Base-by-base conservation (phyloP, 2,113 vertebrate genomes). In the Aviceda subcristata region DNA sequence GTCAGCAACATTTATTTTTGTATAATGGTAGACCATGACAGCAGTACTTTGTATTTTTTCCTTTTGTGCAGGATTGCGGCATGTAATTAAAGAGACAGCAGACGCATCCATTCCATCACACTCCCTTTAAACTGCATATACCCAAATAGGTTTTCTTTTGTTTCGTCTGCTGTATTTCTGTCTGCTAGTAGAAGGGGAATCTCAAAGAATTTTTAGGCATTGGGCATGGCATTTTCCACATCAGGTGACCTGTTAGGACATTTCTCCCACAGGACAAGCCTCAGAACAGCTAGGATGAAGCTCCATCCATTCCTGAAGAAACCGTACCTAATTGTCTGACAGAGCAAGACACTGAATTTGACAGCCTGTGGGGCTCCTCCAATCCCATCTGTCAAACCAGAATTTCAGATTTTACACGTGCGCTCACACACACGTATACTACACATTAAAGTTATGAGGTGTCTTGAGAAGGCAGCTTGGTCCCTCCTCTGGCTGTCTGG, bases 401-500 rank as follows among this genome's bases (percentile, higher is more conserved):
- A 78, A 68, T 55, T 91, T 73, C 39, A 17, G 36, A 78, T 81
- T 87, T 84, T 56, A 73, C 83, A 63, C 2, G 4, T 88, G 59
- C 2, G 4, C 68, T 64, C 12, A 2, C 5, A 34, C n/a, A 45
- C 69, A 85, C 30, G 56, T 53, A 56, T 8, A 72, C 62, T 46
- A 68, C 32, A 57, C 39, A 26, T 5, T 64, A 45, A 91, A 95
- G 48, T 95, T 90, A 97, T 26, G 81, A 95, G 66, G 91, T 93
- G 91, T 90, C 66, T 89, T 68, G 34, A 94, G 73, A 96, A 82
- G 53, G 56, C 66, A 85, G 3, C 39, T 85, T 56, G 51, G 89
- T 95, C 43, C 48, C 84, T 92, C 19, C 69, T 87, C 87, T 68
- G 64, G 43, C 69, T 92, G 84, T 87, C 94, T 96, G 94, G 93